Percentiles rank a stretch among this genome's conserved stretches.
phyloP scores from a whole-genome alignment of 2,113 vertebrate genomes.

The Centrocercus urophasianus region DNA sequence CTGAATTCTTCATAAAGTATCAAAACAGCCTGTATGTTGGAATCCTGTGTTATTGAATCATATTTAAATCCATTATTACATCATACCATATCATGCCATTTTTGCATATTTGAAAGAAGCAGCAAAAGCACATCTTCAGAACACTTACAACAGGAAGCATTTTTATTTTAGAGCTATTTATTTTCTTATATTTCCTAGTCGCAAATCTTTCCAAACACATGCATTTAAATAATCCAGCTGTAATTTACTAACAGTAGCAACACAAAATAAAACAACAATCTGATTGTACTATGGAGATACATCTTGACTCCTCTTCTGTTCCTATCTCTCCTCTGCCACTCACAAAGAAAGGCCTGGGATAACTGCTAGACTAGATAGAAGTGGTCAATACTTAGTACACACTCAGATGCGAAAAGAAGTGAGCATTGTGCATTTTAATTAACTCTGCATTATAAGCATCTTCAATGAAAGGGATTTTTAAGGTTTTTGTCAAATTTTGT shows the following conservation, averaged over 20 bases:
- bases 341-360: neutral
- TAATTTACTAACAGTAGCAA: neutral
- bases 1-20: neutral
- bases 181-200: neutral
- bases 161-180: neutral
- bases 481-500: neutral
- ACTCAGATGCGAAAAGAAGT: neutral
- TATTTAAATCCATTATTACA: neutral
- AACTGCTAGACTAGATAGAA: neutral
- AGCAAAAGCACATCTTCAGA: neutral
- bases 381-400: neutral
- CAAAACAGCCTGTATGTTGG: neutral
- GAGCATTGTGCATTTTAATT: no score
- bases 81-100: neutral
- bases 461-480: neutral
- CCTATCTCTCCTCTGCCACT: neutral
- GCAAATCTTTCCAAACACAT: neutral
- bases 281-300: neutral
- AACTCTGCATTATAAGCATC: neutral
- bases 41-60: neutral
- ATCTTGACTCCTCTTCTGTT: neutral
- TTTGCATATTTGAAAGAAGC: neutral
- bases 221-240: slow-evolving; percentile 22
- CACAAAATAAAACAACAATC: neutral
- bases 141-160: neutral